Percentiles rank a stretch among this genome's conserved stretches.
phyloP scores from a whole-genome alignment of 2,113 vertebrate genomes.

The Colossoma macropomum region DNA sequence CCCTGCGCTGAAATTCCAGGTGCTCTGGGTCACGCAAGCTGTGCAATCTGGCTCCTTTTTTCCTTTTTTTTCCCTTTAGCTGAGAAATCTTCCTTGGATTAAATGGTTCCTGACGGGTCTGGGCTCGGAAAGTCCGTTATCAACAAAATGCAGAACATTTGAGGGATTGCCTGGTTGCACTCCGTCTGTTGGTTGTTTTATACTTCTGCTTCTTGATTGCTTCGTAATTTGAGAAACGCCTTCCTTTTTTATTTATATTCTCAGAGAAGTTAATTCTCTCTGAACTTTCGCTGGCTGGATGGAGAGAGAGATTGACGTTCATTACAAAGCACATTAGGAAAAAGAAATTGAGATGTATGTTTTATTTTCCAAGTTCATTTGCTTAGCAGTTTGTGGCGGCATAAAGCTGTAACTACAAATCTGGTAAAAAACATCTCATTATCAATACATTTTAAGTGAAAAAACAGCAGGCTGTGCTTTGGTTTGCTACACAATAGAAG shows the following conservation, averaged over 20 bases:
- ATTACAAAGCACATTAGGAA: background rate
- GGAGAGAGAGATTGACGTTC: background rate
- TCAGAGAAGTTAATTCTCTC: conserved; percentile 11
- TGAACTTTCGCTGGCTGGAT: background rate
- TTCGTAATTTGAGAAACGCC: conserved; percentile 18
- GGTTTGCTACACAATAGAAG: background rate
- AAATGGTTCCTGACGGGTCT: conserved; percentile 42
- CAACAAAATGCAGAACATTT: conserved; percentile 63
- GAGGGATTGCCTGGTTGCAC: conserved; percentile 4
- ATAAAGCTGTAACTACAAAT: background rate
- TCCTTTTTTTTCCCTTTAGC: background rate
- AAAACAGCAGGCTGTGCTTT: background rate
- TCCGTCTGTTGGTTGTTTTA: conserved; percentile 44
- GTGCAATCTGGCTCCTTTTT: background rate
- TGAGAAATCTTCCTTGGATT: conserved; percentile 45
- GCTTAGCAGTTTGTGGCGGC: background rate
- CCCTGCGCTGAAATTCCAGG: conserved; percentile 50
- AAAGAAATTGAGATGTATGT: background rate
- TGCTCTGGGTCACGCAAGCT: conserved; percentile 45
- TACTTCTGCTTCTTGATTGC: conserved; percentile 55
- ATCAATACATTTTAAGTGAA: background rate
- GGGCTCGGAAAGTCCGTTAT: conserved; percentile 62
- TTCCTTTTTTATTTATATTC: conserved; percentile 44
- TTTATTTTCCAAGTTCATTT: background rate
- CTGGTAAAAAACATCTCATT: background rate